Evolutionary conservation across 2,113 vertebrate genomes (phyloP).

Genomic region (Leiothrix lutea): DNA sequence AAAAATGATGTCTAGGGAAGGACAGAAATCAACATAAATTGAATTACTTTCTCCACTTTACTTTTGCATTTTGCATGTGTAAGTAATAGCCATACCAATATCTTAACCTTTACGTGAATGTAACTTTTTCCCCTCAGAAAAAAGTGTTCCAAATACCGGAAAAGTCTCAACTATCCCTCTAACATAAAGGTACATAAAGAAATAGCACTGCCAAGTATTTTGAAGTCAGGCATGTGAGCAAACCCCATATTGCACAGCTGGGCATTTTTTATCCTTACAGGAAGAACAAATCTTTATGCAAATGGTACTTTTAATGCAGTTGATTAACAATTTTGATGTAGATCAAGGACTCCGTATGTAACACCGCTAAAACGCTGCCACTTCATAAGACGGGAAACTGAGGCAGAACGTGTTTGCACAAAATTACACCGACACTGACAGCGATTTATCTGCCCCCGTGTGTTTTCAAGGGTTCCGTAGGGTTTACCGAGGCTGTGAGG

Average conservation of each 20-base stretch:
- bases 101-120: not conserved
- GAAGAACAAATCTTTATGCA: not conserved
- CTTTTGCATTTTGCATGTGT: not conserved
- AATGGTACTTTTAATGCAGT: not conserved
- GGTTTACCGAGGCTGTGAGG: accelerated
- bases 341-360: not conserved
- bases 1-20: not conserved
- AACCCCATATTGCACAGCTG: not conserved
- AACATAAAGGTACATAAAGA: not conserved
- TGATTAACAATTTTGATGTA: not conserved
- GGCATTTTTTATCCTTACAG: not conserved
- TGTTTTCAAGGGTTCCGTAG: not conserved
- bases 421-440: accelerated
- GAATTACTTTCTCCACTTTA: not conserved
- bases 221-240: not conserved
- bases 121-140: not conserved
- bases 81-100: not conserved
- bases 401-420: accelerated
- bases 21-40: not conserved
- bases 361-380: not conserved
- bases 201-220: not conserved
- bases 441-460: accelerated
- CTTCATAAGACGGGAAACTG: accelerated
- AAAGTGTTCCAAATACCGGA: not conserved
- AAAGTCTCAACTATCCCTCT: not conserved